Evolutionary conservation across 2,113 vertebrate species (phyloP).

Genomic region (Neogale vison): DNA sequence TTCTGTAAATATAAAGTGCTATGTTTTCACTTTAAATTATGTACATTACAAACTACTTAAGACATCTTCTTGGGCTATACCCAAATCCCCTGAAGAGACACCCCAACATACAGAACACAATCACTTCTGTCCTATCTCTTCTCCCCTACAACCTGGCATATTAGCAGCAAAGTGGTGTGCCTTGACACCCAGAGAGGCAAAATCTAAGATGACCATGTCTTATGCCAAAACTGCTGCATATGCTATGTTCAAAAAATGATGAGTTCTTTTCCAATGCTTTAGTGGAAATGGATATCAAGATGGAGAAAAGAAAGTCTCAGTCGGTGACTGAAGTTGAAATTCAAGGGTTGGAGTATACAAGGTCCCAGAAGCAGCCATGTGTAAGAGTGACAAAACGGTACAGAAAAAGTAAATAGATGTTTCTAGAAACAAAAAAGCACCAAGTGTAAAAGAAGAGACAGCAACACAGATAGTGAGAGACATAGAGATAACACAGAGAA

Average conservation of each 20-base stretch:
- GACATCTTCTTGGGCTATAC: not conserved
- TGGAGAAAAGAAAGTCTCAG: not conserved
- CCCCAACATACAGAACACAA: accelerated
- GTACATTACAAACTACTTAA: not conserved
- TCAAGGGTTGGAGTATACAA: not conserved
- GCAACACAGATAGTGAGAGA: accelerated
- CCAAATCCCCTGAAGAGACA: not conserved
- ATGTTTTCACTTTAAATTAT: not conserved
- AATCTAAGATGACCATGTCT: not conserved
- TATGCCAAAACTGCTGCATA: not conserved
- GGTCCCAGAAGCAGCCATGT: not conserved
- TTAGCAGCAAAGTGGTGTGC: not conserved
- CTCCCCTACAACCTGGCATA: accelerated
- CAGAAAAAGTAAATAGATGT: not conserved
- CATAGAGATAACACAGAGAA: not conserved
- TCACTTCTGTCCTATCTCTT: not conserved
- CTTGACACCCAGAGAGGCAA: not conserved
- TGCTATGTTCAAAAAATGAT: not conserved
- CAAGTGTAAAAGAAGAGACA: not conserved
- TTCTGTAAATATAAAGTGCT: not conserved
- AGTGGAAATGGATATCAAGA: not conserved
- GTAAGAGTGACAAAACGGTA: not conserved
- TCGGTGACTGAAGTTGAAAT: not conserved
- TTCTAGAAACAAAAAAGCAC: not conserved
- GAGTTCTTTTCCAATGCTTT: not conserved